Evolutionary conservation across 2,797 vertebrate genomes (phyloP).

Genomic region (Myotis findleyi): DNA sequence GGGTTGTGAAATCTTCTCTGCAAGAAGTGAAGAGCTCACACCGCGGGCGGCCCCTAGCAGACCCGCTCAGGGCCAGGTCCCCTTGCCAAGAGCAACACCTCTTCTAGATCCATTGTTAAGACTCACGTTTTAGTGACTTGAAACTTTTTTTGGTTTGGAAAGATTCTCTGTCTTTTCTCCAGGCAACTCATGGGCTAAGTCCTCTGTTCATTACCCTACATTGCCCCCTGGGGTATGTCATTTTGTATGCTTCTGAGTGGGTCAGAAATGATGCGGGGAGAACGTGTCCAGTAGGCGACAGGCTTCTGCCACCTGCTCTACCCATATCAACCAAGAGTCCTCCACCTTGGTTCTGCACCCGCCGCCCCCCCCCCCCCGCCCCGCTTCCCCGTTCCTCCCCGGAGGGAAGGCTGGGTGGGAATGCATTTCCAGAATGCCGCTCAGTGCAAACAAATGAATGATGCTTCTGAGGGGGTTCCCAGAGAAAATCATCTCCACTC

Average conservation of each 20-base stretch:
- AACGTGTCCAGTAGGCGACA: background rate
- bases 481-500: slow-evolving; percentile 33
- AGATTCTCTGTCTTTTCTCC: background rate
- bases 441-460: background rate
- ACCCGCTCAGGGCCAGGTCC: background rate
- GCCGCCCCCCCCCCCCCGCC: no score
- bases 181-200: background rate
- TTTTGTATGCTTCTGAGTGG: background rate
- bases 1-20: background rate
- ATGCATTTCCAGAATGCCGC: slow-evolving; percentile 4
- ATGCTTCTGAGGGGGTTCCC: slow-evolving; percentile 24
- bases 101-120: background rate
- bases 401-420: background rate
- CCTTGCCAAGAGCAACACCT: background rate
- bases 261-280: background rate
- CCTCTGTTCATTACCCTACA: background rate
- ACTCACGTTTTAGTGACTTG: background rate
- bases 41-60: no score
- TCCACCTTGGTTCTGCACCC: background rate
- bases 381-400: background rate
- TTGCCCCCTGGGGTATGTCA: slow-evolving; percentile 2
- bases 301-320: background rate
- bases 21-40: background rate
- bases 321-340: background rate
- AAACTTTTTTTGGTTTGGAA: slow-evolving; percentile 29